Percentiles rank a stretch among this genome's conserved stretches.
Conservation (phyloP, 1,140 invertebrate species). For the Xylocopa sonorina region DNA sequence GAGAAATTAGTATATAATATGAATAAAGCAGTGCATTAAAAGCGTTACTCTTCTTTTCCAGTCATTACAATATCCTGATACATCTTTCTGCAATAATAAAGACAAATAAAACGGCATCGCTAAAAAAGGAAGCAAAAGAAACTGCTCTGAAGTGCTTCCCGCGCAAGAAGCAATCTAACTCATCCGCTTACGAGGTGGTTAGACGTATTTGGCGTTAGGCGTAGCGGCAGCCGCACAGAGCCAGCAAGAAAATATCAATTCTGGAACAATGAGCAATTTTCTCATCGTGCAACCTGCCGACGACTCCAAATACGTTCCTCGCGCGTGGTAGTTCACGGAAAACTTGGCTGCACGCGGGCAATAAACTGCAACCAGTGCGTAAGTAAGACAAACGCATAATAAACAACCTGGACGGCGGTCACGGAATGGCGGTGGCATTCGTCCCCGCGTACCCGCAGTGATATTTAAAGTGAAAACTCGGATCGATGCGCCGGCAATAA, state of each 20-base stretch:
- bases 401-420: constrained; percentile 40
- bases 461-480: constrained; percentile 51
- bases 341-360: constrained; percentile 3
- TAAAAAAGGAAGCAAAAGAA: not conserved
- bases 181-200: not conserved
- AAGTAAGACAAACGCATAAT: constrained; percentile 58
- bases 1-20: too few species aligned
- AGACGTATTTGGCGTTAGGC: constrained; percentile 16
- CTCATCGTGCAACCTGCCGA: not conserved
- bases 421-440: constrained; percentile 12
- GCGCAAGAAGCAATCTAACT: not conserved
- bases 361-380: constrained; percentile 40
- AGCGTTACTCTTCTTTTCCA: too few species aligned
- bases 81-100: too few species aligned
- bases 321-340: constrained; percentile 38
- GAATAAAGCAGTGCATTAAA: not conserved
- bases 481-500: constrained; percentile 52
- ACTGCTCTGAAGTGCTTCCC: not conserved
- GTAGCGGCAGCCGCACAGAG: not conserved
- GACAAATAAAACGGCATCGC: not conserved
- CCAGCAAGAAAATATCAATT: constrained; percentile 20
- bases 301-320: constrained; percentile 37
- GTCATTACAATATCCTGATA: too few species aligned
- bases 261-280: constrained; percentile 49
- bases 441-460: not conserved